These are phyloP conservation scores for Lepidurus couesii DNA, from an alignment of 1,140 invertebrate species.

Conservation along the genomic window DNA sequence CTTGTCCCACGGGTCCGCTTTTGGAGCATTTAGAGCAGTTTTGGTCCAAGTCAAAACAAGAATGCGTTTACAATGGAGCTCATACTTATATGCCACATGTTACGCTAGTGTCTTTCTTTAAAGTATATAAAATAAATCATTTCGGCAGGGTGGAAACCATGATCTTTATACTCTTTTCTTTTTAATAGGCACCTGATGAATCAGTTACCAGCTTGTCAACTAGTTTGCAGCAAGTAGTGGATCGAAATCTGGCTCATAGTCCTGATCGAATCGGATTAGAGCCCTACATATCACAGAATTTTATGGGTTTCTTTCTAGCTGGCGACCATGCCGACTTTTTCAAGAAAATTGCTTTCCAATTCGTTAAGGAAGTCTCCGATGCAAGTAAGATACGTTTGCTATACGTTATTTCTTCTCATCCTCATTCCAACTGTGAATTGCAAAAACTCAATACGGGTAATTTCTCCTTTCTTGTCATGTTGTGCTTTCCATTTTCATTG, in stretches of 20 bases:
- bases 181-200: slow-evolving; percentile 23
- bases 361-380: slow-evolving; percentile 67
- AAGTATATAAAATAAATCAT: slow-evolving; percentile 51
- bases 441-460: not conserved
- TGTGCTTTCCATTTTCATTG: slow-evolving; percentile 27
- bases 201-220: slow-evolving; percentile 36
- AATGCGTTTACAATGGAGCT: slow-evolving; percentile 77
- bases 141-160: not conserved
- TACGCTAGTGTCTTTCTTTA: slow-evolving; percentile 80
- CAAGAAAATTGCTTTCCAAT: slow-evolving; percentile 65
- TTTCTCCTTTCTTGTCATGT: not conserved
- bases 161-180: slow-evolving; percentile 34
- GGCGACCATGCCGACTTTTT: slow-evolving; percentile 69
- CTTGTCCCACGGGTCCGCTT: slow-evolving; percentile 70
- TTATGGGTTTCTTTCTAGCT: slow-evolving; percentile 77
- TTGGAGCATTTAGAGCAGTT: slow-evolving; percentile 65
- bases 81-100: slow-evolving; percentile 84
- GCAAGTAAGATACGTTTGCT: slow-evolving; percentile 54
- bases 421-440: not conserved
- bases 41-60: slow-evolving; percentile 67
- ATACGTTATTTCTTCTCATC: slow-evolving; percentile 23
- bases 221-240: slow-evolving; percentile 59
- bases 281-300: slow-evolving; percentile 74
- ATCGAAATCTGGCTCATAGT: slow-evolving; percentile 50
- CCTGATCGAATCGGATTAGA: slow-evolving; percentile 62